Evolutionary conservation across 2,113 vertebrate species (phyloP), one percentile per base, ranked within the genome.

Genomic region (Zapornia atra): DNA sequence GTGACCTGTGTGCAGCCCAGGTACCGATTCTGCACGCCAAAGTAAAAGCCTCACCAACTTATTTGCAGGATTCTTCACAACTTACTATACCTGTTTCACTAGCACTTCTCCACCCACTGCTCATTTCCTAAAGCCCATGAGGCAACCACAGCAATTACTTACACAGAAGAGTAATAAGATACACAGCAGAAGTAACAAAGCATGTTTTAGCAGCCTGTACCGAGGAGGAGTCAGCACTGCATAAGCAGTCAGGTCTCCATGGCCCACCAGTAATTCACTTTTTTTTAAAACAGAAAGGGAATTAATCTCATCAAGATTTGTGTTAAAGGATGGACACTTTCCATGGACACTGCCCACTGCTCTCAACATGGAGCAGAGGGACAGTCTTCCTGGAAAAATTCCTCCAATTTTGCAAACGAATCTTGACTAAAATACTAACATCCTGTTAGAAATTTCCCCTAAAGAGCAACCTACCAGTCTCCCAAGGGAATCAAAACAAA

Each of bases 121-220:
- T 76, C 36, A 54, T 93, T 95, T 91, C 86, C 88, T 76, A 46
- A 93, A 90, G 72, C 88, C 86, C 60, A 38, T 42, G 80, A 96
- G 82, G 65, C 69, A 93, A 93, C 61, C 86, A 69, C 90, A 90
- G 80, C 61, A 88, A 81, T 88, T 81, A 79, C 69, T 70, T 92
- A 60, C 57, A 83, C 1, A 44, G 56, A 69, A 61, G 81, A 84
- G 51, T 72, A 92, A 90, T 48, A 38, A 18, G 5, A 12, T 78
- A 7, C 60, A n/a, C 64, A 79, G 69, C 1, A 50, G 80, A 84
- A 76, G 46, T 44, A 89, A 79, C 64, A 51, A 12, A 66, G 59
- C 88, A 33, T 68, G 36, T 50, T 92, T 94, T 34, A 65, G 36
- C 40, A 79, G 5, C 31, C 16, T 34, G 40, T 68, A 51, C 50